A percentile compares a stretch with the other conserved stretches of the same genome.
These are phyloP conservation scores for Nezara viridula DNA, from an alignment of 2,888 invertebrate genomes.

Conservation along the genomic window DNA sequence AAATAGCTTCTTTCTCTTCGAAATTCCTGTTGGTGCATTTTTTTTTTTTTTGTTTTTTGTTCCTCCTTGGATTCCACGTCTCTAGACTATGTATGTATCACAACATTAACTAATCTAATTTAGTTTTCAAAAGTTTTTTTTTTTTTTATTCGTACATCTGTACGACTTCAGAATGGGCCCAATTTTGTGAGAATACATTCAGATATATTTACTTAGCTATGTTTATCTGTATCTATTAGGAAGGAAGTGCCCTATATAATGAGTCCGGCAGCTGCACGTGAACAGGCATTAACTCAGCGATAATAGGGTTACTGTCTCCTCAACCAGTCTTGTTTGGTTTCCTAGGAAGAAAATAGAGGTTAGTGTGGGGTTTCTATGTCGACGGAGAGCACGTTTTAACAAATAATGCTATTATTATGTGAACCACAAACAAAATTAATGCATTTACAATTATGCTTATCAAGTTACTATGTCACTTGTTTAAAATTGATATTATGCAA, in stretches of 20 bases:
- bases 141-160: too few species aligned
- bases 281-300: background rate
- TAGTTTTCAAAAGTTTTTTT: too few species aligned
- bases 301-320: background rate
- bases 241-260: background rate
- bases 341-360: conserved; percentile 3
- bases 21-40: too few species aligned
- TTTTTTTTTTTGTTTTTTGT: too few species aligned
- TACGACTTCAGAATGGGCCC: too few species aligned
- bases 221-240: background rate
- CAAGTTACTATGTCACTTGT: too few species aligned
- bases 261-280: background rate
- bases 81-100: too few species aligned
- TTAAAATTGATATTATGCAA: too few species aligned
- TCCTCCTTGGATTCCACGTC: too few species aligned
- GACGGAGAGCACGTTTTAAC: background rate
- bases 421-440: background rate
- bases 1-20: too few species aligned
- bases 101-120: too few species aligned
- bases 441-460: background rate
- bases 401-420: background rate
- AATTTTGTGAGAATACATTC: too few species aligned
- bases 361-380: background rate
- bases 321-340: conserved; percentile 20
- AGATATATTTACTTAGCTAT: background rate